Base-by-base conservation (phyloP, 2,888 invertebrate genomes). In the Endomychus coccineus region DNA sequence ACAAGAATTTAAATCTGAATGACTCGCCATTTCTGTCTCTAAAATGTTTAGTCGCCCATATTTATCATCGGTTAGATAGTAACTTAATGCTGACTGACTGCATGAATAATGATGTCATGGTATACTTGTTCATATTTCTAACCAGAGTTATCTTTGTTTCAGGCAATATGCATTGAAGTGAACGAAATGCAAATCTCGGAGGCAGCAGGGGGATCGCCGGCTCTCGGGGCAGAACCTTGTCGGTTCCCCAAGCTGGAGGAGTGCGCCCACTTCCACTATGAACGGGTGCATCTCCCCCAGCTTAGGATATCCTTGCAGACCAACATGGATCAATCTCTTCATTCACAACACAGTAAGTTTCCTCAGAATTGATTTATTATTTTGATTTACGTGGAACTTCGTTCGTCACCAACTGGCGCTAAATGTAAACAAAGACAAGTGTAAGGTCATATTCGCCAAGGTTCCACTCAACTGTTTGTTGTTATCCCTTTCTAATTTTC, bases 211-310 rank as follows among this genome's bases (percentile, higher is more conserved):
- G 60, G 58, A 32, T 54, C 49, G 38, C 39, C 44, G 16, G 22
- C 36, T 19, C 42, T 34, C 6, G 44, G 40, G 2, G 42, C 48
- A 16, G 66, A 66, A 44, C 62, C 68, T 30, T 77, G 79, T 49
- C 73, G 83, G 36, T 88, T 89, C 69, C 88, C 87, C 34, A 85
- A 86, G 60, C 74, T 96, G 43, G 92, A 94, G 66, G 95, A 96
- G 62, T 97, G 96, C 68, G 95, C 95, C 3, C 97, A 97, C 65
- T 97, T 97, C 68, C 97, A 97, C 68, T 97, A 96, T 68, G 95
- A 96, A 61, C 76, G 87, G 48, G 94, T 95, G 11, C 85, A 90
- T 49, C 72, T 96, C 48, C 85, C 87, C n/a, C 80, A 82, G 0
- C 69, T 82, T 27, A 66, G 69, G 14, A 72, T 80, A 19, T 67